Evolutionary conservation across 2,113 vertebrate species (phyloP), one percentile per base, ranked within the genome.

Genomic region (Menidia beryllina): DNA sequence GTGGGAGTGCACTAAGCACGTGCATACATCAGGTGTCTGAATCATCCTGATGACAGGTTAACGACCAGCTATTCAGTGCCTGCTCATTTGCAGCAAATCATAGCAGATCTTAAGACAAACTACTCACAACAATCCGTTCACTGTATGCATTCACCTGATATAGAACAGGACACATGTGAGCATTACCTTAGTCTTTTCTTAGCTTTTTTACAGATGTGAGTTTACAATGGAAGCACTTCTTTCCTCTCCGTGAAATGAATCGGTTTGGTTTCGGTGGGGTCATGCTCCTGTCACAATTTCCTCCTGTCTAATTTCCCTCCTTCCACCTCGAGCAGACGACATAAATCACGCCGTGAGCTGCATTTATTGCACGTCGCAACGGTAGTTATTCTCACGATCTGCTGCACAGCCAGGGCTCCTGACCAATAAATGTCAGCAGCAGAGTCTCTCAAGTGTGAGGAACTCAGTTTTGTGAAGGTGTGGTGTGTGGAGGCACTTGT

Each of bases 271-370:
- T 75, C 55, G 57, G 5, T 57, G 75, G 77, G 83, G 81, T 89
- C 77, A 78, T 51, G 64, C 60, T 77, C 57, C 76, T 84, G 83
- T 89, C 85, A 82, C 82, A 81, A 84, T 90, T 90, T 86, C 85
- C 82, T 57, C 75, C 52, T n/a, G 59, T 72, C 77, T 86, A 65
- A 88, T 82, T 85, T 88, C 54, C 74, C 74, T 80, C 66, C 53
- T 57, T 82, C 70, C 54, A 74, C 61, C 53, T 73, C 47, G 26
- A 80, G 82, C 83, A 79, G 72, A 76, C 30, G 26, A 53, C 85
- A 87, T 92, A 88, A 90, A 90, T 89, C 80, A 89, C 67, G 20
- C 12, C 8, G 43, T 72, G 67, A 83, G 62, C 30, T 19, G 70
- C 66, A 51, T 88, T 91, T 88, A 83, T 87, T 87, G 80, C 84